Evolutionary conservation across 2,113 vertebrate species (phyloP), one percentile per base, ranked within the genome.

Genomic region (Rafetus swinhoei): DNA sequence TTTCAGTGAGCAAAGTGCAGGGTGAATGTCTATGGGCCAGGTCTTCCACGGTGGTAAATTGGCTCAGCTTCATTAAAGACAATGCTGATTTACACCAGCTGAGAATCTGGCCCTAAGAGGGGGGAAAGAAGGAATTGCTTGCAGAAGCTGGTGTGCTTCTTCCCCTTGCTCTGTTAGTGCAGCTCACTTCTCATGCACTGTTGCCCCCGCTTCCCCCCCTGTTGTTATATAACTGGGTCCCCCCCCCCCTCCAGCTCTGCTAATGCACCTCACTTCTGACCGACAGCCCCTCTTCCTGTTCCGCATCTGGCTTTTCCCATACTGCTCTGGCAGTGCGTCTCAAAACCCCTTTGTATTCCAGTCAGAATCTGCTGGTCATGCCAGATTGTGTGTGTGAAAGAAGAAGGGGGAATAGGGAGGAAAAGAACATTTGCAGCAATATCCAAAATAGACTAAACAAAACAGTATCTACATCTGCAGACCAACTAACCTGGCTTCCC

Each of bases 371-470:
- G 82, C 62, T 1, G 12, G 81, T 39, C 18, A 76, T 39, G 83
- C 90, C 91, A 83, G 45, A 2, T 84, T 18, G 2, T 3, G 21
- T 76, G 90, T 52, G 72, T 45, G 84, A 91, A 6, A 94, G 85
- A 84, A 92, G 85, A 79, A 29, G 0, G 74, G 50, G 24, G 35
- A 84, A 69, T 81, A 57, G 50, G 86, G 84, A 57, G 29, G 55
- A 76, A 88, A 84, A 11, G 85, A 81, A 74, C 92, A 89, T 90
- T 87, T 89, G 1, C 89, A 56, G 95, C 91, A 92, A 59, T 39
- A 82, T 72, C 89, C 62, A 6, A 29, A 45, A 74, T 54, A 97
- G 96, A 97, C 95, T 95, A 93, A 96, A 96, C 96, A 97, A 91
- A 85, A 39, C 5, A 89, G 50, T 56, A 65, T 35, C 3, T 87